Base-by-base conservation (phyloP, 1,140 invertebrate species). In the Diorhabda elongata region DNA sequence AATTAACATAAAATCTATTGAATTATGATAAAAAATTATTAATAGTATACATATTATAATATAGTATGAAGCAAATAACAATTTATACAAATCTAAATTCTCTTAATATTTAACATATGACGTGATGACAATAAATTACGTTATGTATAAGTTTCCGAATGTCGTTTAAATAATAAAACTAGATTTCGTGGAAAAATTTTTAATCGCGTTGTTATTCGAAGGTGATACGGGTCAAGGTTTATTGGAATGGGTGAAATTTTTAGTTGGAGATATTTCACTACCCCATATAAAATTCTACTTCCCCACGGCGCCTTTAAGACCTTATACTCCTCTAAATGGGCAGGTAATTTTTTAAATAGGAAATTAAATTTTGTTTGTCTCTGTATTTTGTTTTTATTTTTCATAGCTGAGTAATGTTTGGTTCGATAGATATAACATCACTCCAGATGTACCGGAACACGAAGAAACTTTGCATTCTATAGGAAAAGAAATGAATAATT, bases 231-330 rank as follows among this genome's bases (percentile, higher is more conserved):
- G 88, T 3, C 75, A 80, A 42, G 85, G 87, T 69, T 77, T 90
- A 60, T 81, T 86, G 70, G 82, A 88, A 71, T 91, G 89, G 88
- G 76, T 92, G 5, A 81, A 85, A 70, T 83, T 88, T 68, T 68
- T 89, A 7, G 80, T 89, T 58, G 82, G 84, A 64, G 84, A 87
- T 71, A 83, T 91, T 70, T 80, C 81, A 41, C 90, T 90, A 79
- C 85, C 87, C 3, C 88, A 92, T 72, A 85, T 91, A 58, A 90
- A 88, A 79, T 81, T 92, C 47, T 71, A 91, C 52, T 92, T 87
- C 79, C 91, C 90, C 5, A 89, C 88, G 42, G 90, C 91, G 7
- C 90, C 90, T 2, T 71, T 84, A 41, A 86, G 88, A 73, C 85
- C 87, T 3, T 92, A 91, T 69, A 89, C 88, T 26, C 86, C 89